Conservation (phyloP, 2,888 invertebrate genomes). For the Neocrepidodera transversa region DNA sequence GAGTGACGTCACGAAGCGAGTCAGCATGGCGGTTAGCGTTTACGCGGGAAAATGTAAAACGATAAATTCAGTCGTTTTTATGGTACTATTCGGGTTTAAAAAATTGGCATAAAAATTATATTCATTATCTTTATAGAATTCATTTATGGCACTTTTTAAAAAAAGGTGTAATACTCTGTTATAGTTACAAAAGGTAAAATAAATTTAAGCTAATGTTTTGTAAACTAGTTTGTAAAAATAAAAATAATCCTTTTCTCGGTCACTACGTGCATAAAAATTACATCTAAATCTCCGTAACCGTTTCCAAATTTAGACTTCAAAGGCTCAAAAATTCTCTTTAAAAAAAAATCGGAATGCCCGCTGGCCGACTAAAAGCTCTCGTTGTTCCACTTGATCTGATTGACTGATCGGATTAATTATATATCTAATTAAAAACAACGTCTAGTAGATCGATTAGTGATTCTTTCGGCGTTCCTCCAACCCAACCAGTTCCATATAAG, state of each 20-base stretch:
- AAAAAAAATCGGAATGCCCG: constrained; percentile 19
- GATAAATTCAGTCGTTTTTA: too few species aligned
- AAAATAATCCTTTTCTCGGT: constrained; percentile 18
- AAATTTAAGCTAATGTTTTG: too few species aligned
- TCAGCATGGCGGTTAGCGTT: too few species aligned
- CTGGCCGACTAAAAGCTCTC: constrained; percentile 23
- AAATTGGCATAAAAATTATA: too few species aligned
- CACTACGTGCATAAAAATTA: constrained; percentile 23
- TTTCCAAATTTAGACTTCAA: constrained; percentile 33
- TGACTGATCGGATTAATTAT: constrained; percentile 59
- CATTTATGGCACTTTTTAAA: too few species aligned
- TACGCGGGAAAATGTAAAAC: too few species aligned
- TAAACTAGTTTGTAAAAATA: not conserved
- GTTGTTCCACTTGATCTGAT: constrained; percentile 53
- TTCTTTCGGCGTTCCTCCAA: constrained; percentile 51
- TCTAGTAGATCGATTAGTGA: constrained; percentile 52
- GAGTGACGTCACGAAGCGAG: too few species aligned
- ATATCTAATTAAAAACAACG: constrained; percentile 57
- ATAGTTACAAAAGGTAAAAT: too few species aligned
- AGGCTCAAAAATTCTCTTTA: constrained; percentile 27
- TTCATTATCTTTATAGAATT: too few species aligned
- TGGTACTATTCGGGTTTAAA: too few species aligned
- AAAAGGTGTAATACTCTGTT: too few species aligned
- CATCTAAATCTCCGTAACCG: constrained; percentile 24
- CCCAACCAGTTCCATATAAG: constrained; percentile 54